Base-by-base conservation (phyloP, 2,888 invertebrate genomes). In the Toxonevra muliebris region DNA sequence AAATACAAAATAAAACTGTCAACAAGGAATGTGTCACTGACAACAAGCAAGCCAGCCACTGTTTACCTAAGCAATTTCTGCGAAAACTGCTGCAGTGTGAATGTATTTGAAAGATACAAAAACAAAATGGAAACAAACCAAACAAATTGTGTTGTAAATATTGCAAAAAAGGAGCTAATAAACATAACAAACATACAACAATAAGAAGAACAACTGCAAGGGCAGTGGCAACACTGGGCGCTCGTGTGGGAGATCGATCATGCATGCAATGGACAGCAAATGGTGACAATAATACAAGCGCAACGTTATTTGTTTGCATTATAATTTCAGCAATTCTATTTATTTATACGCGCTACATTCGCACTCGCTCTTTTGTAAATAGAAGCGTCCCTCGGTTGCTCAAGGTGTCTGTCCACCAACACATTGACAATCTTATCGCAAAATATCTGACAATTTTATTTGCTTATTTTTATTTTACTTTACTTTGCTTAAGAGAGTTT, bases 21-120 rank as follows among this genome's bases (percentile, higher is more conserved):
- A 30, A 30, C 7, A 30, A 30, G 30, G 30, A 30, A 30, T 30
- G 30, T 30, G 30, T 30, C 11, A 50, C 40, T 50, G 48, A 5
- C 15, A 30, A 61, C 48, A 60, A 42, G n/a, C n/a, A 1, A 10
- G 3, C 58, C 19, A 48, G n/a, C 30, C 61, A 66, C 63, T 70
- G 68, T 82, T 80, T 78, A 76, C 78, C 76, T 76, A 75, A 71
- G 73, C 74, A 75, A 69, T 69, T 62, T 63, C 70, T 65, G 50
- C 64, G 50, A 13, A n/a, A 15, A 57, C 12, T 19, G 30, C 30
- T 15, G 48, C 17, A 15, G 10, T 7, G 15, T 30, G 42, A 19
- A 58, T 12, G 42, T 58, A 15, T 20, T n/a, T n/a, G n/a, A n/a
- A n/a, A n/a, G n/a, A 19, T 54, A 61, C 52, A 57, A 53, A 41